phyloP scores from a whole-genome alignment of 2,797 vertebrate genomes.

The Alfaro cultratus region DNA sequence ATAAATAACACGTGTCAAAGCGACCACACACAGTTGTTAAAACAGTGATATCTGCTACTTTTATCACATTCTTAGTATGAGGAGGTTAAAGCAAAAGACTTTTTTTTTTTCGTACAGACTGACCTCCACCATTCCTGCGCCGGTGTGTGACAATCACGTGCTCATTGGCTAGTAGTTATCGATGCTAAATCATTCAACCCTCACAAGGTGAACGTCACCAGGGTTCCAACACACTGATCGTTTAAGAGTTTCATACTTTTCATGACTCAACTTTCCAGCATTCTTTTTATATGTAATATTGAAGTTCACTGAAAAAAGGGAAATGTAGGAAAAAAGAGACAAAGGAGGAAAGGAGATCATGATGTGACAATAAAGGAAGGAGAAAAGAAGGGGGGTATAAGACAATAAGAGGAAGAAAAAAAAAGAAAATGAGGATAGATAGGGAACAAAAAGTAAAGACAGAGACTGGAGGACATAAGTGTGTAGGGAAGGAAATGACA shows the following conservation, averaged over 20 bases:
- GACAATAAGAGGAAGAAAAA: background rate
- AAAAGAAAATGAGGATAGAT: background rate
- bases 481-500: background rate
- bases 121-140: conserved; percentile 30
- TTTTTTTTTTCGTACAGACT: conserved; percentile 26
- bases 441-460: background rate
- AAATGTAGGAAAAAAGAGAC: background rate
- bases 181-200: conserved; percentile 38
- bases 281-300: background rate
- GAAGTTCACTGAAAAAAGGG: background rate
- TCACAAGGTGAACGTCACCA: conserved; percentile 17
- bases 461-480: background rate
- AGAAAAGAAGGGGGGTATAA: background rate
- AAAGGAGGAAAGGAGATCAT: background rate
- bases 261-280: background rate
- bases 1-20: conserved; percentile 69
- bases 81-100: conserved; percentile 55
- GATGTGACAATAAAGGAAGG: background rate
- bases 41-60: conserved; percentile 77
- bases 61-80: conserved; percentile 75
- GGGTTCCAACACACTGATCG: background rate
- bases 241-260: background rate
- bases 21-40: conserved; percentile 39
- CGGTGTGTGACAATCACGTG: conserved; percentile 25
- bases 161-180: conserved; percentile 44